A percentile compares a stretch with the other conserved stretches of the same genome.
These are phyloP conservation scores for Syngnathus typhle DNA, from an alignment of 2,113 vertebrate genomes.

Conservation along the genomic window DNA sequence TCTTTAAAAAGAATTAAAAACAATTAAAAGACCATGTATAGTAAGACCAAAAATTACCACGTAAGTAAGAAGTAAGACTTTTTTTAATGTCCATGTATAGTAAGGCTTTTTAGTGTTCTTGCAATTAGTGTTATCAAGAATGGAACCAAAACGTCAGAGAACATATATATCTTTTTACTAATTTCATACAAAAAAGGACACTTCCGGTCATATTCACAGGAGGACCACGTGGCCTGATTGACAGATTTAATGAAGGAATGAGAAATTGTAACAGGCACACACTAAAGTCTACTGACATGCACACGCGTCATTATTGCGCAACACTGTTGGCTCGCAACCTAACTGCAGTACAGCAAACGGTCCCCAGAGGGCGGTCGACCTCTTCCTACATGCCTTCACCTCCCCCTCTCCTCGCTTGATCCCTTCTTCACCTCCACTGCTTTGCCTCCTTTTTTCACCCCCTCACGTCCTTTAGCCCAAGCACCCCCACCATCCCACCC, in stretches of 20 bases:
- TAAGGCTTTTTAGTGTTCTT: neutral
- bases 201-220: slow-evolving; percentile 57
- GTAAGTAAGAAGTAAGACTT: no score
- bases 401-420: neutral
- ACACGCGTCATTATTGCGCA: neutral
- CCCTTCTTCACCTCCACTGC: slow-evolving; percentile 7
- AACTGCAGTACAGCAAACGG: slow-evolving; percentile 31
- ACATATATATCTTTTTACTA: slow-evolving; percentile 38
- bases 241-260: slow-evolving; percentile 4
- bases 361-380: slow-evolving; percentile 57
- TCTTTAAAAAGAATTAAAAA: neutral
- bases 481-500: neutral
- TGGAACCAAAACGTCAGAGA: slow-evolving; percentile 39
- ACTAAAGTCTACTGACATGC: slow-evolving; percentile 1
- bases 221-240: slow-evolving; percentile 35
- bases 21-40: neutral
- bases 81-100: no score
- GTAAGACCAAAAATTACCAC: no score
- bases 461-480: slow-evolving; percentile 49
- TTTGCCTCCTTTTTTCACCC: slow-evolving; percentile 19
- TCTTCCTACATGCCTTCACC: slow-evolving; percentile 21
- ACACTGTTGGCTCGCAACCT: neutral
- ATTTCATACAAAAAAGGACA: slow-evolving; percentile 26
- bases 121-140: neutral
- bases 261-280: slow-evolving; percentile 12